These are phyloP conservation scores for Danionella cerebrum DNA, from an alignment of 2,113 vertebrate genomes.

Conservation along the genomic window DNA sequence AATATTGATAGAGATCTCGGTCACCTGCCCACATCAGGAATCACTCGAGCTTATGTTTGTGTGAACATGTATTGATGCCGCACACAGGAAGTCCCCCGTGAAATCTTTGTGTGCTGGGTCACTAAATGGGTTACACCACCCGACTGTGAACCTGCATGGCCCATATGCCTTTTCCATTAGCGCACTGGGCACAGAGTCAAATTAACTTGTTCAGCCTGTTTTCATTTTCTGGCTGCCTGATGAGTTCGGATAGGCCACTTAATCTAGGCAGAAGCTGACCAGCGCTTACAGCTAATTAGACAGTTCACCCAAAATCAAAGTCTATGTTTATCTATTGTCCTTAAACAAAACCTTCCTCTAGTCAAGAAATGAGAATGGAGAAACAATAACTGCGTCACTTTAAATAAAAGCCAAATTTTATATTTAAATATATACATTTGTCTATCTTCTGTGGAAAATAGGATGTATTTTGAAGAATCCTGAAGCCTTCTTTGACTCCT, in stretches of 20 bases:
- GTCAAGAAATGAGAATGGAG: too few relatives aligned
- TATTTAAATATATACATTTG: too few relatives aligned
- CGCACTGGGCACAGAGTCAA: not conserved
- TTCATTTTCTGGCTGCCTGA: not conserved
- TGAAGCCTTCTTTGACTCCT: too few relatives aligned
- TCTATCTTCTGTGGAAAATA: too few relatives aligned
- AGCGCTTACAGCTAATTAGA: not conserved
- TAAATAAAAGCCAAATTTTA: too few relatives aligned
- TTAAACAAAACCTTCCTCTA: too few relatives aligned
- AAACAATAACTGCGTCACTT: too few relatives aligned
- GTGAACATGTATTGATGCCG: not conserved
- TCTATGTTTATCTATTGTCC: too few relatives aligned
- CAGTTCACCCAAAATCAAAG: too few relatives aligned
- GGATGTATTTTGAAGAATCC: too few relatives aligned
- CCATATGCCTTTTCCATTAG: not conserved
- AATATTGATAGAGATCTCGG: conserved; percentile 12
- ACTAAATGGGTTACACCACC: not conserved
- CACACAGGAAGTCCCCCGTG: not conserved
- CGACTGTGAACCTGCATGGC: not conserved
- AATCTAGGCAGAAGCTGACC: not conserved
- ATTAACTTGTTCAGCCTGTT: conserved; percentile 2
- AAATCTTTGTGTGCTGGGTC: conserved; percentile 1
- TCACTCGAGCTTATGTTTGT: conserved; percentile 16
- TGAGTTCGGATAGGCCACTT: not conserved
- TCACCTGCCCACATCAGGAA: conserved; percentile 17